A percentile compares a stretch with the other conserved stretches of the same genome.
phyloP scores from a whole-genome alignment of 1,140 invertebrate genomes.

The Eumeta japonica region DNA sequence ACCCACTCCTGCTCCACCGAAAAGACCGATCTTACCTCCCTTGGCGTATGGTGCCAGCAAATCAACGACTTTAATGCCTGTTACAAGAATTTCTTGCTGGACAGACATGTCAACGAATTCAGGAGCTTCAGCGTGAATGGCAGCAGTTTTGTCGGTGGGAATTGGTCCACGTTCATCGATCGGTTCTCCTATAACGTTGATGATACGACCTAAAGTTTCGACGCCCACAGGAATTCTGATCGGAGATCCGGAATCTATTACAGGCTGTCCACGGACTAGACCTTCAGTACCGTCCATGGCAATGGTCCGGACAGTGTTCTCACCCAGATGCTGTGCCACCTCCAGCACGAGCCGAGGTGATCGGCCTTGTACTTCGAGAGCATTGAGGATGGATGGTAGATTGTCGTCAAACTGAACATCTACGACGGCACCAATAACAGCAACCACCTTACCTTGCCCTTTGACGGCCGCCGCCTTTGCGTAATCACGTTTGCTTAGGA shows the following conservation, averaged over 20 bases:
- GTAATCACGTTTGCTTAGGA: slow-evolving; percentile 47
- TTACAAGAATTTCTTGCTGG: slow-evolving; percentile 95
- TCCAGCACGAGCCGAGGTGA: slow-evolving; percentile 70
- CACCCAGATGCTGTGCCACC: slow-evolving; percentile 80
- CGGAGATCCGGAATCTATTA: slow-evolving; percentile 68
- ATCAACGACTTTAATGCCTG: slow-evolving; percentile 98
- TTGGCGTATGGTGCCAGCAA: slow-evolving; percentile 93
- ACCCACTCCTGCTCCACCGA: slow-evolving; percentile 98
- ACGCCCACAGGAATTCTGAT: slow-evolving; percentile 77
- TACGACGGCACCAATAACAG: slow-evolving; percentile 99
- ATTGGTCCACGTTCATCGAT: slow-evolving; percentile 96
- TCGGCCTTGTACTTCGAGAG: slow-evolving; percentile 85
- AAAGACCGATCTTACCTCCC: slow-evolving; percentile 95
- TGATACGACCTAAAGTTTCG: slow-evolving; percentile 73
- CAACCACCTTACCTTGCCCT: slow-evolving; percentile 75
- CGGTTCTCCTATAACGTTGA: slow-evolving; percentile 86
- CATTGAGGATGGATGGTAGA: slow-evolving; percentile 96
- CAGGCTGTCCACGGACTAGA: slow-evolving; percentile 68
- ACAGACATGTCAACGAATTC: slow-evolving; percentile 98
- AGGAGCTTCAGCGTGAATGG: slow-evolving; percentile 94
- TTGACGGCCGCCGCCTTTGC: slow-evolving; percentile 35
- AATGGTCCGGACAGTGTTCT: slow-evolving; percentile 75
- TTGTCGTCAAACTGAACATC: slow-evolving; percentile 98
- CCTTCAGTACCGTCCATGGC: slow-evolving; percentile 84
- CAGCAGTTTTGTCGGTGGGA: slow-evolving; percentile 75